A percentile compares a stretch with the other conserved stretches of the same genome.
Evolutionary conservation across 2,113 vertebrate species (phyloP).

Genomic region (Dasyprocta punctata): DNA sequence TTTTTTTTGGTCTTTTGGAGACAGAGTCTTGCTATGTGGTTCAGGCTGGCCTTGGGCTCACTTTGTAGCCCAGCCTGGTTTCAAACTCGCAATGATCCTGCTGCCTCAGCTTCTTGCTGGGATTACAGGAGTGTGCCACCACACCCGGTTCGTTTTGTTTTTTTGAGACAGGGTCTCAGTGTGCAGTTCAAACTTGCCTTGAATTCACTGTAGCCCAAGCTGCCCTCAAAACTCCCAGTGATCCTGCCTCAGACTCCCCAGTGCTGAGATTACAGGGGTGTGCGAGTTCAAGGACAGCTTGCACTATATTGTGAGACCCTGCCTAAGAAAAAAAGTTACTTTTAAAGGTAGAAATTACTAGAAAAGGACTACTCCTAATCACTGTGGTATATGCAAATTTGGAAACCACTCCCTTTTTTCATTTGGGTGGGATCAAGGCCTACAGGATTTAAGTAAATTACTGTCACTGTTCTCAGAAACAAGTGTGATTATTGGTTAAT

Average conservation of each 20-base stretch:
- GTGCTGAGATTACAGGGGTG: background rate
- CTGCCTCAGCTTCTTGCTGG: background rate
- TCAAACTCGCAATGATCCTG: background rate
- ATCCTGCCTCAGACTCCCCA: background rate
- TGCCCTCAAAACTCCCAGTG: background rate
- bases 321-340: background rate
- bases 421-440: slow-evolving; percentile 57
- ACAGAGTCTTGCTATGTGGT: background rate
- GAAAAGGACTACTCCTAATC: slow-evolving; percentile 60
- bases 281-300: background rate
- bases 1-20: too few species aligned
- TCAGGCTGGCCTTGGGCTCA: background rate
- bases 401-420: slow-evolving; percentile 70
- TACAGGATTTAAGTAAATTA: slow-evolving; percentile 40
- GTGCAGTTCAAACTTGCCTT: background rate
- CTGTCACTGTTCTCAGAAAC: slow-evolving; percentile 64
- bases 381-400: slow-evolving; percentile 54
- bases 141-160: too few species aligned
- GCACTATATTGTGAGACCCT: background rate
- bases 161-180: background rate
- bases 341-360: slow-evolving; percentile 34
- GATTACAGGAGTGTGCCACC: background rate
- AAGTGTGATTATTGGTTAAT: slow-evolving; percentile 63
- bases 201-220: background rate
- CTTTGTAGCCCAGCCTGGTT: background rate